Base-by-base conservation (phyloP, 2,888 invertebrate genomes). In the Chymomyza fuscimana region DNA sequence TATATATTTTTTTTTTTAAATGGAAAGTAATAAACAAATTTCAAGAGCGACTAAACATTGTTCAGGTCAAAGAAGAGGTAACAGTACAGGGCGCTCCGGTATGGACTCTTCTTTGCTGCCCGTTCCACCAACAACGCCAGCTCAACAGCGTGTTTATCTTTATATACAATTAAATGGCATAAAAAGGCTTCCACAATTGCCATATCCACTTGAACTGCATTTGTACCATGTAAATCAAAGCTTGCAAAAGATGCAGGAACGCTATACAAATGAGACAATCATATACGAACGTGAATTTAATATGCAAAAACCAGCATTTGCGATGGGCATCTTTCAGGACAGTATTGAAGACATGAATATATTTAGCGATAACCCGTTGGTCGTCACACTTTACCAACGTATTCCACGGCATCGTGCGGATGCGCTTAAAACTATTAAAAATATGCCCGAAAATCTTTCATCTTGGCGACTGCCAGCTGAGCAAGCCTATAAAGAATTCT, bases 291-390 rank as follows among this genome's bases (percentile, higher is more conserved):
- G 77, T 1, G 78, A 87, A 59, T 86, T 89, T 58, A 12, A 70
- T 1, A 22, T 67, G 36, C 63, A 77, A 5, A 79, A 74, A 12
- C 90, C 90, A 0, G 81, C 82, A 0, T 90, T 89, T 63, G 81
- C 89, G 0, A 46, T 90, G 62, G 84, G 81, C 6, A 78, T 90
- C 10, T 74, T 83, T 25, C 90, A 90, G 71, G 90, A 90, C n/a
- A 80, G 75, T 29, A 72, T 89, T 12, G 83, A 89, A 1, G 85
- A 89, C n/a, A 72, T 89, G 72, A 89, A 89, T 62, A 68, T 46
- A 0, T 81, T 89, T 32, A 82, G 88, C 62, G 88, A 90, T 52
- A 82, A 81, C 77, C 90, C 90, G 1, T 36, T 90, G 64, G 16
- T 87, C 7, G 62, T 90, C 0, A 80, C 88, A 0, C 63, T 90